These are phyloP conservation scores for Zaprionus tsacasi DNA, from an alignment of 1,140 invertebrate species.

Conservation along the genomic window DNA sequence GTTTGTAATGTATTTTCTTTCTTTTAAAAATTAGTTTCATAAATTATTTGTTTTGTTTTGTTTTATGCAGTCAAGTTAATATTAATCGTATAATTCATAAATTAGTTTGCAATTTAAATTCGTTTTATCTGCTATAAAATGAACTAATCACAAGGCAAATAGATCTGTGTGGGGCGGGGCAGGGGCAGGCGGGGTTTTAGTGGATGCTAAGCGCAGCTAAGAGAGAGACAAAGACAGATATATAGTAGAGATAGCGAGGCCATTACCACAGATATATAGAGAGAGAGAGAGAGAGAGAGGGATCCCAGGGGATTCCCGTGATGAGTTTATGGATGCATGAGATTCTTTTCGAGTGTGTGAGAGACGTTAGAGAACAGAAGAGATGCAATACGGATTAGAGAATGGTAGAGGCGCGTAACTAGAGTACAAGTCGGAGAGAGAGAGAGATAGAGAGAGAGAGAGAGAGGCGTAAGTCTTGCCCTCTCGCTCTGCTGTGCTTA, in stretches of 20 bases:
- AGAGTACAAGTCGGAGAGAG: slow-evolving; percentile 9
- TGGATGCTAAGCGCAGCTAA: slow-evolving; percentile 54
- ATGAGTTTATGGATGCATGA: slow-evolving; percentile 6
- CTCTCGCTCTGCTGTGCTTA: slow-evolving; percentile 66
- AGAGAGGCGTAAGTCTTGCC: neutral
- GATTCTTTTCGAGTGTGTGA: neutral
- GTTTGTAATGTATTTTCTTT: slow-evolving; percentile 54
- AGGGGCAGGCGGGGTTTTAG: slow-evolving; percentile 56
- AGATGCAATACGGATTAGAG: slow-evolving; percentile 13
- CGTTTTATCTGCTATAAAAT: slow-evolving; percentile 43
- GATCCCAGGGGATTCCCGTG: neutral
- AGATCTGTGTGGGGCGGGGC: slow-evolving; percentile 51
- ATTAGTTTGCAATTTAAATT: slow-evolving; percentile 73
- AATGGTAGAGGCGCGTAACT: slow-evolving; percentile 2
- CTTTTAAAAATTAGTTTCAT: slow-evolving; percentile 57
- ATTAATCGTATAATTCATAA: slow-evolving; percentile 58
- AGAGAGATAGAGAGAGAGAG: slow-evolving; percentile 22
- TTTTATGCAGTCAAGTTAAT: slow-evolving; percentile 67
- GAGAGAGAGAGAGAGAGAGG: slow-evolving; percentile 2
- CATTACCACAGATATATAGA: slow-evolving; percentile 49
- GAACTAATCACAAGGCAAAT: slow-evolving; percentile 84
- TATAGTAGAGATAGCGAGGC: slow-evolving; percentile 30
- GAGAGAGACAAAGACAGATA: slow-evolving; percentile 48
- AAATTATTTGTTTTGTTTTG: slow-evolving; percentile 51
- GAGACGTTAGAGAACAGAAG: slow-evolving; percentile 16